Evolutionary conservation across 2,113 vertebrate species (phyloP).

Genomic region (Corydoras sp.): DNA sequence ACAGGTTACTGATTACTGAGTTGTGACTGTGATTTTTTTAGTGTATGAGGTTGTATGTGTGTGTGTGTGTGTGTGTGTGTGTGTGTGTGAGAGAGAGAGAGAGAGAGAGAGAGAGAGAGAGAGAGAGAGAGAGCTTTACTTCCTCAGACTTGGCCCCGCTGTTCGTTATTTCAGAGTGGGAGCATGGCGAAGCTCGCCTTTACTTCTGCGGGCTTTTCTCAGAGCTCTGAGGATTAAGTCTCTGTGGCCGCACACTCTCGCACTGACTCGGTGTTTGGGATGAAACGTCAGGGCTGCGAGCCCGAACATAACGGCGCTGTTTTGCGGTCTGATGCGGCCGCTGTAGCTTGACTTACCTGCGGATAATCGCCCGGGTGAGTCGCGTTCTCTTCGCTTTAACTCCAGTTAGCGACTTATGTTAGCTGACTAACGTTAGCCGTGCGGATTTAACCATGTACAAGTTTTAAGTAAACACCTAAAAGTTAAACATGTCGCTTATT

Average conservation of each 20-base stretch:
- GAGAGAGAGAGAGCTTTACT: conserved; percentile 1
- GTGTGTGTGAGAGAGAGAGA: neutral
- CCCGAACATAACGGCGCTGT: neutral
- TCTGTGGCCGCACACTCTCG: neutral
- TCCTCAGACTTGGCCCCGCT: neutral
- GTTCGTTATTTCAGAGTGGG: neutral
- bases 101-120: conserved; percentile 28
- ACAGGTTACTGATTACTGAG: too few species aligned
- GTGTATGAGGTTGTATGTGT: neutral
- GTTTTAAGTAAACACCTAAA: neutral
- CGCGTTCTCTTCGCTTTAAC: neutral
- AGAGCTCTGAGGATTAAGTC: conserved; percentile 22
- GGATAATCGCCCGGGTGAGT: conserved; percentile 39
- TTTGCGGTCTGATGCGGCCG: conserved; percentile 16
- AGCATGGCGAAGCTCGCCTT: conserved; percentile 28
- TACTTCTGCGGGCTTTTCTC: neutral
- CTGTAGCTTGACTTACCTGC: conserved; percentile 22
- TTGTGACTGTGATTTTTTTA: too few species aligned
- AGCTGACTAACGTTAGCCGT: neutral
- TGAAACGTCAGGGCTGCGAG: neutral
- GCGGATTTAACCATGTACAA: neutral
- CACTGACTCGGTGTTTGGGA: neutral
- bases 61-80: neutral
- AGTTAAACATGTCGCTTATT: neutral
- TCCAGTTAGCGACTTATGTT: neutral